These are phyloP conservation scores for Antrozous pallidus DNA, from an alignment of 2,797 vertebrate species.

Conservation along the genomic window DNA sequence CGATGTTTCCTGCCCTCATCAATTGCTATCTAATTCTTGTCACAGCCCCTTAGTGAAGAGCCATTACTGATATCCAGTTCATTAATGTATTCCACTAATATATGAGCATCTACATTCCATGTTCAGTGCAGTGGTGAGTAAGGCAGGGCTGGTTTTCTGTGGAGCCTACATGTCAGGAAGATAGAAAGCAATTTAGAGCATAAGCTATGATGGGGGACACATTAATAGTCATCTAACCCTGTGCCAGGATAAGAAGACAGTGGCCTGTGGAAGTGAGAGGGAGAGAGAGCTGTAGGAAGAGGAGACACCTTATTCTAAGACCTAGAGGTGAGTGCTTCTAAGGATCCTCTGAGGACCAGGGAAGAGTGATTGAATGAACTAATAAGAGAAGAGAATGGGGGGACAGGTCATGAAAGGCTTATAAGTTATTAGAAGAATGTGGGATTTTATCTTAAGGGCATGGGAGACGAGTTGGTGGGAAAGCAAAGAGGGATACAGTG, in stretches of 20 bases:
- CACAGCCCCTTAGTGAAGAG: not conserved
- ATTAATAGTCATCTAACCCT: not conserved
- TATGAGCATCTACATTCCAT: not conserved
- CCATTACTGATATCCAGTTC: not conserved
- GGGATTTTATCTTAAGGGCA: not conserved
- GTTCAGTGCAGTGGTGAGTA: not conserved
- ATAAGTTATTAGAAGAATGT: not conserved
- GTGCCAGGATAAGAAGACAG: not conserved
- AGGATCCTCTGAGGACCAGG: not conserved
- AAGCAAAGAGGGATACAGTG: not conserved
- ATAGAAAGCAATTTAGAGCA: not conserved
- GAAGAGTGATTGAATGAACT: not conserved
- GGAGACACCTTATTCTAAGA: rapidly evolving
- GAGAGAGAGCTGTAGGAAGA: too few species aligned
- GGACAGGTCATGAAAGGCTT: not conserved
- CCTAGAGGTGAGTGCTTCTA: not conserved
- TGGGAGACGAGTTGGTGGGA: not conserved
- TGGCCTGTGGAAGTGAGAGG: not conserved
- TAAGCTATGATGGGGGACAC: not conserved
- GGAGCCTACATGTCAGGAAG: not conserved
- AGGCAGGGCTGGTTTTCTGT: not conserved
- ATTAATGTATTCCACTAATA: not conserved
- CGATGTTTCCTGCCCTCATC: rapidly evolving
- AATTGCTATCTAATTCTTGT: not conserved
- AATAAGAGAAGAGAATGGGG: not conserved